phyloP scores from a whole-genome alignment of 64 coral and sea anemone species.

The Dendrophyllia cribrosa region DNA sequence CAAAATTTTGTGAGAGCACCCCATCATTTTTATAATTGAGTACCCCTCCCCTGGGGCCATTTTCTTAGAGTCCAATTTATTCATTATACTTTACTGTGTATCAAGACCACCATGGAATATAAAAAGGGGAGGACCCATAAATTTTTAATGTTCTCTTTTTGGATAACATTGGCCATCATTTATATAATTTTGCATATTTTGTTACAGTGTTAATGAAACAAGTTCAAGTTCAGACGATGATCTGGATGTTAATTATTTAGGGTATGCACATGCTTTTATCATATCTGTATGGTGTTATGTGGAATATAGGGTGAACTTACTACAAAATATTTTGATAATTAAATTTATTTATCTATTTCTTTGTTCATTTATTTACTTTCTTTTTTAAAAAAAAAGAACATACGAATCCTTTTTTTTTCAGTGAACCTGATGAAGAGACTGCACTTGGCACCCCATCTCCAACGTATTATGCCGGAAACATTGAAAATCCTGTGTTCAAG shows the following conservation, averaged over 20 bases:
- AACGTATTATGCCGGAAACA: background rate
- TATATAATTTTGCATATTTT: background rate
- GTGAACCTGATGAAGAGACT: slow-evolving; percentile 25
- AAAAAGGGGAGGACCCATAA: slow-evolving; percentile 10
- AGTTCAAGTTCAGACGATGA: slow-evolving; percentile 38
- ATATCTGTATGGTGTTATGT: slow-evolving; percentile 1
- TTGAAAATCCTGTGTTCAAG: background rate
- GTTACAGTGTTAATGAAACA: slow-evolving; percentile 7
- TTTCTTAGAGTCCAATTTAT: slow-evolving; percentile 42
- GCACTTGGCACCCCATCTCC: background rate
- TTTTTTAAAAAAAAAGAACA: slow-evolving; percentile 25
- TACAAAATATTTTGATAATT: slow-evolving; percentile 13
- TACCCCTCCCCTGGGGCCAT: background rate
- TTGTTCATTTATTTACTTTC: slow-evolving; percentile 45
- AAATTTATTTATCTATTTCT: slow-evolving; percentile 11
- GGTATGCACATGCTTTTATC: slow-evolving; percentile 4
- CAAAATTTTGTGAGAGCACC: too few relatives aligned
- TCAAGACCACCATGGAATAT: slow-evolving; percentile 24
- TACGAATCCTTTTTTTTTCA: slow-evolving; percentile 5
- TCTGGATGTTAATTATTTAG: slow-evolving; percentile 29
- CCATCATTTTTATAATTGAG: too few relatives aligned
- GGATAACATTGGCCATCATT: background rate
- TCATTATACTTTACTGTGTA: slow-evolving; percentile 56
- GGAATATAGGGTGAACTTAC: slow-evolving; percentile 20
- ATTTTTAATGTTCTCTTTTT: background rate